These are phyloP conservation scores for Lepidotrigona ventralis DNA, from an alignment of 1,140 invertebrate species.

Conservation along the genomic window DNA sequence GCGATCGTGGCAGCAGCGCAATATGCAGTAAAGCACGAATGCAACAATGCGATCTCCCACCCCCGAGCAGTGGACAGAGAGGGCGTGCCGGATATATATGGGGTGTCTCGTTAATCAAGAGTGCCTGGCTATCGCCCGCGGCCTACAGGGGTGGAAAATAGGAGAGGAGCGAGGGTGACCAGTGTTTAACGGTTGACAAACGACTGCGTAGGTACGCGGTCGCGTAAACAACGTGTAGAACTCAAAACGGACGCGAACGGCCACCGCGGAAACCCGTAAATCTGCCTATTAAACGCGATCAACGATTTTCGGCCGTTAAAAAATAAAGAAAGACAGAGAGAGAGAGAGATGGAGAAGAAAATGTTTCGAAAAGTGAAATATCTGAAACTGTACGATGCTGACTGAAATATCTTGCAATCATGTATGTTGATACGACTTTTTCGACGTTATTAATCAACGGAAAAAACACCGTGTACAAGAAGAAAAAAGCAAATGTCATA, in stretches of 20 bases:
- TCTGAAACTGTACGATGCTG: too few species aligned
- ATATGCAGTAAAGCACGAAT: slow-evolving; percentile 75
- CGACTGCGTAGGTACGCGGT: slow-evolving; percentile 58
- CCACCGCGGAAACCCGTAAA: slow-evolving; percentile 62
- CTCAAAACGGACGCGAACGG: slow-evolving; percentile 35
- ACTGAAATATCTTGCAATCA: too few species aligned
- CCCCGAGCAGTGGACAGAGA: neutral
- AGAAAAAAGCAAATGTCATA: neutral
- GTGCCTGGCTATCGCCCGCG: slow-evolving; percentile 68
- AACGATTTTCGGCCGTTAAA: slow-evolving; percentile 45
- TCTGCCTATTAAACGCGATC: slow-evolving; percentile 67
- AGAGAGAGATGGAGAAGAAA: too few species aligned
- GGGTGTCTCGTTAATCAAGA: slow-evolving; percentile 74
- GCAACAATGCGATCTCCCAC: slow-evolving; percentile 66
- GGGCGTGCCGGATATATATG: slow-evolving; percentile 64
- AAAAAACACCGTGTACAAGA: neutral
- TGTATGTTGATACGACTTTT: too few species aligned
- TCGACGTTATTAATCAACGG: neutral
- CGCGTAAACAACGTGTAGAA: slow-evolving; percentile 66
- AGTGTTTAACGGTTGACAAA: slow-evolving; percentile 74
- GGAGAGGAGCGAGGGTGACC: slow-evolving; percentile 60
- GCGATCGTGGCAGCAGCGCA: slow-evolving; percentile 47
- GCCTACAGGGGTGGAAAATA: slow-evolving; percentile 58
- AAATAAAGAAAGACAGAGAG: neutral
- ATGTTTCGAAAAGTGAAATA: too few species aligned